These are phyloP conservation scores for Erebia epiphron DNA, from an alignment of 2,888 invertebrate species.

Conservation along the genomic window DNA sequence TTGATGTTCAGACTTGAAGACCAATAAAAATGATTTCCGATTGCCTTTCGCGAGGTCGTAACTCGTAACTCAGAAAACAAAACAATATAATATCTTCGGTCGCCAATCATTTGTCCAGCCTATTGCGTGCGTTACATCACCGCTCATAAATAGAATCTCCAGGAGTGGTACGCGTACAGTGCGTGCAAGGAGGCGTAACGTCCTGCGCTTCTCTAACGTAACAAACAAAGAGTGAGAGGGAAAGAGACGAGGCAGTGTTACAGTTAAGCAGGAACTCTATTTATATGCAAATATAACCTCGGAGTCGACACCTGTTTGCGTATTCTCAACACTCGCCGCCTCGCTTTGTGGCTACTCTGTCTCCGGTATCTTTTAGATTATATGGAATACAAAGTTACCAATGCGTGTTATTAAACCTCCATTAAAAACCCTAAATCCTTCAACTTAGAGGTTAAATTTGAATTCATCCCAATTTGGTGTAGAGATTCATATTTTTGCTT, in stretches of 20 bases:
- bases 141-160: conserved; percentile 78
- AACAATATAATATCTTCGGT: conserved; percentile 54
- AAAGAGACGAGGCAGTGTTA: conserved; percentile 77
- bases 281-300: conserved; percentile 83
- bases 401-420: conserved; percentile 43
- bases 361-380: conserved; percentile 72
- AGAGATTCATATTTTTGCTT: background rate
- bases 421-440: conserved; percentile 43
- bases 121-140: conserved; percentile 73
- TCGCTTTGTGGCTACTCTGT: conserved; percentile 74
- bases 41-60: background rate
- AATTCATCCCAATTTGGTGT: conserved; percentile 10
- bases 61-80: conserved; percentile 22
- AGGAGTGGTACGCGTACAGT: conserved; percentile 66
- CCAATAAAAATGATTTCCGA: background rate
- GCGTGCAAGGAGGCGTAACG: conserved; percentile 72
- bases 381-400: conserved; percentile 56
- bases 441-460: conserved; percentile 26
- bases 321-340: conserved; percentile 75
- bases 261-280: conserved; percentile 84
- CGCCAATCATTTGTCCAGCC: conserved; percentile 57
- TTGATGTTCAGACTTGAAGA: background rate
- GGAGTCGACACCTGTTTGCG: conserved; percentile 83
- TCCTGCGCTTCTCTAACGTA: conserved; percentile 67
- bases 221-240: conserved; percentile 61